Conservation (phyloP, 92 coral and sea anemone species). For the Blastomussa wellsi region DNA sequence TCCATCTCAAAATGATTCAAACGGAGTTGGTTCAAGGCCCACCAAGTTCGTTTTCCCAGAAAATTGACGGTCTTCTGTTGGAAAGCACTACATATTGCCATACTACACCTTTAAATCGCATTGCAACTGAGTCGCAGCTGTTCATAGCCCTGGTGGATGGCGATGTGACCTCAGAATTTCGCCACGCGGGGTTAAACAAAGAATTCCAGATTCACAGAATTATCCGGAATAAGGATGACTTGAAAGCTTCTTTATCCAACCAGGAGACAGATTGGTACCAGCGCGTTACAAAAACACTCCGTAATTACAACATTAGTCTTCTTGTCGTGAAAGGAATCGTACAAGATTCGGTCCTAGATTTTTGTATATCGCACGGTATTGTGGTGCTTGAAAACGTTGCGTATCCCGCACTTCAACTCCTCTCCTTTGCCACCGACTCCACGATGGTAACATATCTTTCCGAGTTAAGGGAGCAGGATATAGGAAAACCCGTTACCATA, state of each 20-base stretch:
- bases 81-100: constrained; percentile 31
- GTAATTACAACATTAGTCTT: constrained; percentile 54
- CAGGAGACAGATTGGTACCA: constrained; percentile 65
- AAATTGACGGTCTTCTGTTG: constrained; percentile 74
- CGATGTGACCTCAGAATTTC: constrained; percentile 75
- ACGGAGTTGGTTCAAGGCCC: constrained; percentile 83
- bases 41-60: constrained; percentile 54
- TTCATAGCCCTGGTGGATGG: constrained; percentile 77
- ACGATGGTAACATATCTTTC: constrained; percentile 63
- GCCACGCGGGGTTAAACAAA: constrained; percentile 75
- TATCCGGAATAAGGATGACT: constrained; percentile 30
- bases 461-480: constrained; percentile 62
- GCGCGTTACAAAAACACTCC: constrained; percentile 37
- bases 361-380: constrained; percentile 58
- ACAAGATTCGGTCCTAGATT: constrained; percentile 61
- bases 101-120: not conserved
- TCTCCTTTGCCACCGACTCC: constrained; percentile 69
- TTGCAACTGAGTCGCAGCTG: constrained; percentile 12
- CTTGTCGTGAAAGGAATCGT: constrained; percentile 75
- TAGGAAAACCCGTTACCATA: constrained; percentile 68
- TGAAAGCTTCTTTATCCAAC: constrained; percentile 7
- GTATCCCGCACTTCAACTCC: constrained; percentile 59
- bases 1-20: constrained; percentile 60
- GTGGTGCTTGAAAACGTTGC: constrained; percentile 60
- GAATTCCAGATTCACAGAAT: constrained; percentile 52